Evolutionary conservation across 2,113 vertebrate genomes (phyloP).

Genomic region (Sphyrna mokarran): DNA sequence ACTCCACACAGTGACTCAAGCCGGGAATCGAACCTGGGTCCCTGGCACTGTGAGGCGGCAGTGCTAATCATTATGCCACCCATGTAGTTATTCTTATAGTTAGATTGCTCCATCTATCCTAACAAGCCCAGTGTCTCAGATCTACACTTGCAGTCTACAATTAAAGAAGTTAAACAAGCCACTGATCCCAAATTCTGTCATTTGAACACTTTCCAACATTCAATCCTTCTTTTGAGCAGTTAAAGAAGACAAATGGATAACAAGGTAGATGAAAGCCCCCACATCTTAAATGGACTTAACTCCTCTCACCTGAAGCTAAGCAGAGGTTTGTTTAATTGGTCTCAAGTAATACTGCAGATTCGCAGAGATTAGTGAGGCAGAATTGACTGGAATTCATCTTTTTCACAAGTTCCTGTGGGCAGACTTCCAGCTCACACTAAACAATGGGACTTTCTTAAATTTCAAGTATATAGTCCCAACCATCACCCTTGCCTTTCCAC

Average conservation of each 20-base stretch:
- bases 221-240: not conserved
- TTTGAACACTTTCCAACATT: not conserved
- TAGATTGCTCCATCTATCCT: not conserved
- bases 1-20: no score
- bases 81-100: not conserved
- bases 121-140: not conserved
- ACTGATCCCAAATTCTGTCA: not conserved
- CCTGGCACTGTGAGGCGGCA: no score
- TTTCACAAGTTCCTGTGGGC: not conserved
- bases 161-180: not conserved
- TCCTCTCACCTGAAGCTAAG: not conserved
- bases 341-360: not conserved
- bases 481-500: not conserved
- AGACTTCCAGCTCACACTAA: not conserved
- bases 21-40: no score
- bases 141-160: not conserved
- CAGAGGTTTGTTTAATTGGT: slow-evolving; percentile 7
- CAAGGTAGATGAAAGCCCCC: not conserved
- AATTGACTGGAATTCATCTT: not conserved
- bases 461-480: not conserved
- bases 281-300: not conserved
- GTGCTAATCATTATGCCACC: no score
- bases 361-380: not conserved
- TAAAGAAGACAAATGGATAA: not conserved
- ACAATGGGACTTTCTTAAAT: not conserved